phyloP scores from a whole-genome alignment of 1,140 invertebrate genomes.

The Drosophila ogumai region DNA sequence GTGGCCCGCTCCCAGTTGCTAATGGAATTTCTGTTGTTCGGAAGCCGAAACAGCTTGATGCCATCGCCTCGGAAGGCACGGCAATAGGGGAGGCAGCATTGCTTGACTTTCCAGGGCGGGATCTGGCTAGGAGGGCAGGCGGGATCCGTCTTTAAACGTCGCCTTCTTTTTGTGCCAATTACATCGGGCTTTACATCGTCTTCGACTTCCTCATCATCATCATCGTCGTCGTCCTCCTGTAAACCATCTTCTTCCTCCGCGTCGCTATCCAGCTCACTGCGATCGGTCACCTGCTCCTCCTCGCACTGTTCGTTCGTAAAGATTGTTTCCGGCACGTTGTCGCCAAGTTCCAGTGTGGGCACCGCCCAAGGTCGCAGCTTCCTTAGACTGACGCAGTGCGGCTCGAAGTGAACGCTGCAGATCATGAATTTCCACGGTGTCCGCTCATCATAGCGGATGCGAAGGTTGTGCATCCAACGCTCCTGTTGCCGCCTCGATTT shows the following conservation, averaged over 20 bases:
- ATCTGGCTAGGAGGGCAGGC: conserved; percentile 22
- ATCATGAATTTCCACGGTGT: conserved; percentile 74
- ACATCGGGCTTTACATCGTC: conserved; percentile 6
- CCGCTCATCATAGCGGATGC: conserved; percentile 64
- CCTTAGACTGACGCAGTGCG: conserved; percentile 56
- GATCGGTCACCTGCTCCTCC: conserved; percentile 20
- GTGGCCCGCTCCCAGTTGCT: conserved; percentile 66
- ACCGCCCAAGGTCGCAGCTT: conserved; percentile 70
- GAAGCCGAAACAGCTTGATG: conserved; percentile 70
- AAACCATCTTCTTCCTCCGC: conserved; percentile 42
- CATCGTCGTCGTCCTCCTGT: conserved; percentile 42
- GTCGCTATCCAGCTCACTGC: conserved; percentile 37
- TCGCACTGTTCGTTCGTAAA: conserved; percentile 62
- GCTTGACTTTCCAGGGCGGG: conserved; percentile 66
- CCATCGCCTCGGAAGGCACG: conserved; percentile 64
- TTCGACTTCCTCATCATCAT: conserved; percentile 22
- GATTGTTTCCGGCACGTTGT: conserved; percentile 58
- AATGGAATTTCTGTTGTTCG: conserved; percentile 55
- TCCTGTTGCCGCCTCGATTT: conserved; percentile 54
- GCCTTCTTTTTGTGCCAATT: conserved; percentile 27
- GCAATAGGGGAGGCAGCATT: conserved; percentile 68
- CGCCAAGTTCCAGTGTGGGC: conserved; percentile 65
- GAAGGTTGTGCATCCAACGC: conserved; percentile 71
- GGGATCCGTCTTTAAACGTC: conserved; percentile 37
- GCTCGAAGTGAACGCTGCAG: conserved; percentile 71